Evolutionary conservation across 1,140 invertebrate species (phyloP).

Genomic region (Ceratitis capitata): DNA sequence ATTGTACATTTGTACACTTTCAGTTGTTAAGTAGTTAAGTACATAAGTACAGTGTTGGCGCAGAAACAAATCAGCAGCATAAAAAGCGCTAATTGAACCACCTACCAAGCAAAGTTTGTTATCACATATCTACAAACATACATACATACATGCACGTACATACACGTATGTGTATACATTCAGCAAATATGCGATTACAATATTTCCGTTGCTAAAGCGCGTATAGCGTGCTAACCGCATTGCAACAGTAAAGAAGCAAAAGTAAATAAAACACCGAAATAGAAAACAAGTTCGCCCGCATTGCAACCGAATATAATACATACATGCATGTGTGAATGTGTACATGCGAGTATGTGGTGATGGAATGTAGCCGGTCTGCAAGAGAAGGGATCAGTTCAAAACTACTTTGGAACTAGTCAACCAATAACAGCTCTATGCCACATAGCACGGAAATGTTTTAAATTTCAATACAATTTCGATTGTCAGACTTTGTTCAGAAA

Average conservation of each 20-base stretch:
- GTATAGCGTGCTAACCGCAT: neutral
- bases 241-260: neutral
- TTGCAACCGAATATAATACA: neutral
- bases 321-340: neutral
- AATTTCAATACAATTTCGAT: too few species aligned
- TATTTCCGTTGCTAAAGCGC: constrained; percentile 19
- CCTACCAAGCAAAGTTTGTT: neutral
- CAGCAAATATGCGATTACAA: neutral
- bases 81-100: neutral
- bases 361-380: too few species aligned
- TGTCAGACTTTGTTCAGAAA: too few species aligned
- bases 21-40: neutral
- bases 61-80: neutral
- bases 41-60: too few species aligned
- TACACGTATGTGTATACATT: neutral
- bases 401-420: too few species aligned
- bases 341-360: neutral
- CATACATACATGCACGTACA: neutral
- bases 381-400: too few species aligned
- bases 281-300: neutral
- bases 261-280: neutral
- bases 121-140: neutral
- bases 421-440: too few species aligned
- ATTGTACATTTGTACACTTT: too few species aligned
- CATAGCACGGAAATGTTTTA: too few species aligned